A percentile compares a stretch with the other conserved stretches of the same genome.
Conservation (phyloP, 2,113 vertebrate genomes). For the Mobula birostris region DNA sequence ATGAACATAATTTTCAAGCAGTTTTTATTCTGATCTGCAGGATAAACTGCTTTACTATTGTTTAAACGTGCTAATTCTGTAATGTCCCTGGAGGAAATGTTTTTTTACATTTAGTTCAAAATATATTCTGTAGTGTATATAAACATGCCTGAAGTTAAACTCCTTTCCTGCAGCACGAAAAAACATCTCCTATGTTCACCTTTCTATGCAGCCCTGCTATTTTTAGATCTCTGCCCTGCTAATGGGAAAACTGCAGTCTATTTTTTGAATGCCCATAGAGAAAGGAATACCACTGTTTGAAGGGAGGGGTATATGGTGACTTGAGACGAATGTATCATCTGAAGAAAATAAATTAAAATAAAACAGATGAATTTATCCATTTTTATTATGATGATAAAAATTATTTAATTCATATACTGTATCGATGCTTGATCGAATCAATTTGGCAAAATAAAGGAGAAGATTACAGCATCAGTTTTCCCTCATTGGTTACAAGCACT, state of each 20-base stretch:
- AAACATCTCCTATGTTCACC: slow-evolving; percentile 14
- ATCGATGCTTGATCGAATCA: neutral
- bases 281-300: neutral
- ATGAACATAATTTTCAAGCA: neutral
- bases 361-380: neutral
- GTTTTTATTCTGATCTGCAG: neutral
- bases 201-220: slow-evolving; percentile 15
- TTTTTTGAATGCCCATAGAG: slow-evolving; percentile 29
- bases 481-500: neutral
- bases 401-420: neutral
- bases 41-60: neutral
- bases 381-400: neutral
- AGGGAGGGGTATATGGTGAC: neutral
- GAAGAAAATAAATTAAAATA: neutral
- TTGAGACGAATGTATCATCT: neutral
- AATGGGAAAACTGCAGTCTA: slow-evolving; percentile 37
- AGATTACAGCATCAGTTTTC: neutral
- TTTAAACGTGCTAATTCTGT: neutral
- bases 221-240: slow-evolving; percentile 29
- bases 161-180: neutral
- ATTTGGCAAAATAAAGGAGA: neutral
- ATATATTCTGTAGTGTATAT: neutral
- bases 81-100: neutral
- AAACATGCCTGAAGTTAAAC: neutral
- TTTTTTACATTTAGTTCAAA: neutral